A percentile compares a stretch with the other conserved stretches of the same genome.
Evolutionary conservation across 2,113 vertebrate genomes (phyloP).

Genomic region (Percopsis transmontana): DNA sequence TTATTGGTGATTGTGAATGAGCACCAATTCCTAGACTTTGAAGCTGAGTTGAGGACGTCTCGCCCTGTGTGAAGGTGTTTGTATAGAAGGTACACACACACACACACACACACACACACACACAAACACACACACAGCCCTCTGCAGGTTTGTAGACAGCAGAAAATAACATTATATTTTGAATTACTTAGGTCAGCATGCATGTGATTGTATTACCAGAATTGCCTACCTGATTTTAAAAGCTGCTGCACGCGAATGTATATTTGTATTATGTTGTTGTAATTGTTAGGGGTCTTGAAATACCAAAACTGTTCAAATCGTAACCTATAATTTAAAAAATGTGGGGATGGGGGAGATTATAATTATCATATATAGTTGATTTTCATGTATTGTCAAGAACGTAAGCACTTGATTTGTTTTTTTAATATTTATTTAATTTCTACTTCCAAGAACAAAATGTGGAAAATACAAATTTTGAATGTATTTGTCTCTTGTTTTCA

Average conservation of each 20-base stretch:
- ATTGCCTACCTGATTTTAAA: neutral
- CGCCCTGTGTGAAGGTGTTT: too few species aligned
- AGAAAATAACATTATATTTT: conserved; percentile 40
- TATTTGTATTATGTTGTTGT: neutral
- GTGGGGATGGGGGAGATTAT: too few species aligned
- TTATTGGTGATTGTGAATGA: too few species aligned
- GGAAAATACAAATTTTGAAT: too few species aligned
- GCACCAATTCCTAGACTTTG: too few species aligned
- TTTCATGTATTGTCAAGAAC: neutral
- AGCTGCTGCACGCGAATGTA: neutral
- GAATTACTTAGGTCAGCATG: neutral
- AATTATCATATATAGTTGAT: neutral
- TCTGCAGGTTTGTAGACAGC: conserved; percentile 31
- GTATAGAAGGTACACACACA: too few species aligned
- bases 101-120: neutral
- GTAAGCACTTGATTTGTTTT: neutral
- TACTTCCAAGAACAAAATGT: neutral
- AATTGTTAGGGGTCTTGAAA: neutral
- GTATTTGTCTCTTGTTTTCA: too few species aligned
- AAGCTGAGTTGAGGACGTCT: too few species aligned
- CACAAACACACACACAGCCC: conserved; percentile 3
- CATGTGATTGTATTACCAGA: neutral
- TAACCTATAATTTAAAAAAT: neutral
- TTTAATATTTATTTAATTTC: neutral
- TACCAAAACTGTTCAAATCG: neutral